Conservation (phyloP, 2,113 vertebrate genomes). For the Oceanodroma tethys region DNA sequence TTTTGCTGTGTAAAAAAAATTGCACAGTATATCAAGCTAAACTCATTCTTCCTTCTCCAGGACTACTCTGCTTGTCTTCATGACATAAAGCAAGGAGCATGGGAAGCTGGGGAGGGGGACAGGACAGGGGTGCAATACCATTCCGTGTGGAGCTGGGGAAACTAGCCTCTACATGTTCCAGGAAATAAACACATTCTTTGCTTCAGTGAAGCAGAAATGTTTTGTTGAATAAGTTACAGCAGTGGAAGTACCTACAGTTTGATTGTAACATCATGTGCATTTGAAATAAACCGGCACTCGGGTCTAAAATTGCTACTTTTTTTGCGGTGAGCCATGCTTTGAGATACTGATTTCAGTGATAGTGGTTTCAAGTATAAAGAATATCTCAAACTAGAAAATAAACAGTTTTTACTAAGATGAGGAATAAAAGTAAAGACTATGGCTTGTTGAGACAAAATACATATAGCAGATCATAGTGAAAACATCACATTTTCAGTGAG, state of each 20-base stretch:
- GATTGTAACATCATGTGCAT: background rate
- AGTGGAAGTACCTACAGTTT: background rate
- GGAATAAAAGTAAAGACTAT: background rate
- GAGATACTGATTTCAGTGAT: background rate
- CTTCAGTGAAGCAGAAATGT: conserved; percentile 49
- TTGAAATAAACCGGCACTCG: background rate
- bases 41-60: background rate
- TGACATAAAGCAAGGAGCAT: background rate
- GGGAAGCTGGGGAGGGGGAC: background rate
- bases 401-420: background rate
- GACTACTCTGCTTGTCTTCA: background rate
- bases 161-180: background rate
- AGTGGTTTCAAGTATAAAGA: background rate
- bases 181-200: conserved; percentile 43
- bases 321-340: background rate
- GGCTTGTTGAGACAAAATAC: background rate
- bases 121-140: background rate
- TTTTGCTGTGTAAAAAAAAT: background rate
- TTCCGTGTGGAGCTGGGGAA: background rate
- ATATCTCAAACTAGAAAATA: background rate
- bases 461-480: background rate
- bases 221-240: background rate
- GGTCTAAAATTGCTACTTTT: background rate
- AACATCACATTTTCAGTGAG: background rate
- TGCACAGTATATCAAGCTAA: background rate